Base-by-base conservation (phyloP, 2,888 invertebrate genomes). In the Netelia fuscicornis region DNA sequence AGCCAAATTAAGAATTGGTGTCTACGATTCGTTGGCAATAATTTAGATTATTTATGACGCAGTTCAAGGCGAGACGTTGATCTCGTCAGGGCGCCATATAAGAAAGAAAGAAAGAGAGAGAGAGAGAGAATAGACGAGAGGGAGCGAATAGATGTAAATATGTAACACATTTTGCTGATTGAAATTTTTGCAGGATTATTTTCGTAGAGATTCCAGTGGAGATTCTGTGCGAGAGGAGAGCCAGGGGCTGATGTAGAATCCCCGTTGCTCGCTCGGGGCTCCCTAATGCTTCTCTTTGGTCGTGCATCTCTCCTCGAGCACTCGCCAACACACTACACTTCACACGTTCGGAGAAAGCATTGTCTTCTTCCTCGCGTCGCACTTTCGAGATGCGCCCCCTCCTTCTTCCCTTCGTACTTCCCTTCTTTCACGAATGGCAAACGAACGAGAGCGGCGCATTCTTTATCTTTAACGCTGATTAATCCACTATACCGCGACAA, bases 151-250 rank as follows among this genome's bases (percentile, higher is more conserved):
- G 74, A 90, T 90, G 90, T 90, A 91, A 93, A 93, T 92, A 93
- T 92, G 91, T 92, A 91, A 92, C 89, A 92, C 93, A 92, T 93
- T 93, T 93, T 88, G 91, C 91, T 92, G 93, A 93, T 93, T 93
- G 93, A 92, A 92, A 92, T 92, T 92, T 93, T 92, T 90, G 77
- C 89, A 88, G 90, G 89, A 91, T 92, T 92, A 90, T 92, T 91
- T 91, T 89, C 86, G 60, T 70, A 60, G 70, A n/a, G n/a, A n/a
- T n/a, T n/a, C 68, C 65, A 6, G 54, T 56, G 67, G 71, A 67
- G 72, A 13, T 67, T 67, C 44, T 74, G 60, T 48, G 44, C 20
- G 37, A 54, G 20, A 62, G 60, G 20, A 71, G 71, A 65, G 44
- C 20, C 44, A 37, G 67, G 20, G 25, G 78, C 54, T 81, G 70